Evolutionary conservation across 1,140 invertebrate genomes (phyloP).

Genomic region (Drosophila saltans): DNA sequence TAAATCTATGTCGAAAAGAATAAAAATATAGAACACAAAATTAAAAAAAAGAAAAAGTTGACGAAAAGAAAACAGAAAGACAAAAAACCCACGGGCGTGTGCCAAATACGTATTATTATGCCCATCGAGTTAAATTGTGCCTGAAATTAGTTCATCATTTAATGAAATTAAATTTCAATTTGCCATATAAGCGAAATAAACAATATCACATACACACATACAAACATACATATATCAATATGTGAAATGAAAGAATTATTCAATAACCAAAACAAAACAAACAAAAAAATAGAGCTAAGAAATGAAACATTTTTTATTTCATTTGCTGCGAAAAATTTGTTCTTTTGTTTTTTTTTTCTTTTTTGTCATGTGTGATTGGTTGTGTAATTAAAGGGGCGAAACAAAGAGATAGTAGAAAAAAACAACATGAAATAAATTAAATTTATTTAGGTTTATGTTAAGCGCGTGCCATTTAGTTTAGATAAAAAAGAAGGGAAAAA

Average conservation of each 20-base stretch:
- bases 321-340: background rate
- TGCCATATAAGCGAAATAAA: conserved; percentile 1
- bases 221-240: background rate
- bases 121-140: conserved; percentile 2
- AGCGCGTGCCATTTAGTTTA: no score
- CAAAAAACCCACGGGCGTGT: background rate
- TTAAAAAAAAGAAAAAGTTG: background rate
- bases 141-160: conserved; percentile 7
- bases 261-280: background rate
- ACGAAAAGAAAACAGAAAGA: background rate
- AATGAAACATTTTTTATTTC: conserved; percentile 7
- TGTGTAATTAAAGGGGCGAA: conserved; percentile 1
- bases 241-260: background rate
- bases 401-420: background rate
- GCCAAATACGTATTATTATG: conserved; percentile 3
- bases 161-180: conserved; percentile 8
- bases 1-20: background rate
- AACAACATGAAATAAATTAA: background rate
- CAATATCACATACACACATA: background rate
- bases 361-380: conserved; percentile 3
- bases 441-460: no score
- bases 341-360: background rate
- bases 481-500: no score
- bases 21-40: background rate
- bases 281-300: background rate